Percentiles rank a stretch among this genome's conserved stretches.
Conservation (phyloP, 2,888 invertebrate genomes). For the Druceiella hillmani region DNA sequence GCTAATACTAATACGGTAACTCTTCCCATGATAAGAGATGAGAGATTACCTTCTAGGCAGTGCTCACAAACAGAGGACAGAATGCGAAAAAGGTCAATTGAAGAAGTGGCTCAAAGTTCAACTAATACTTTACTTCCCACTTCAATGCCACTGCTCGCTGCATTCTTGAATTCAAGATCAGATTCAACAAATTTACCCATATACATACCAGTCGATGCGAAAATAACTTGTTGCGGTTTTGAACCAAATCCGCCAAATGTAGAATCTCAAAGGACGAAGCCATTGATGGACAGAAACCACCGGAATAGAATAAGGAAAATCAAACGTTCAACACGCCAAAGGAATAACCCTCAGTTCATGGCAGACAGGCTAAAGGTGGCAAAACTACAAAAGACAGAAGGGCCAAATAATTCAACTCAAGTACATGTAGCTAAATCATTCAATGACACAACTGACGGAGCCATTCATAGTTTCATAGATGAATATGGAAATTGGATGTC, state of each 20-base stretch:
- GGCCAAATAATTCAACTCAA: constrained; percentile 32
- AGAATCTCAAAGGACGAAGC: constrained; percentile 37
- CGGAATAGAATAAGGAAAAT: constrained; percentile 50
- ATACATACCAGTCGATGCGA: constrained; percentile 36
- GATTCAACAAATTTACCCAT: constrained; percentile 46
- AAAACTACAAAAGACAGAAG: constrained; percentile 32
- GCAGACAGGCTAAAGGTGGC: constrained; percentile 34
- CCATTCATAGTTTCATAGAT: constrained; percentile 81
- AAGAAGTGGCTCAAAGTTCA: constrained; percentile 58
- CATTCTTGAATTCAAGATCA: constrained; percentile 56
- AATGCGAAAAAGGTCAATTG: constrained; percentile 49
- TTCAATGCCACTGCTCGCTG: constrained; percentile 57
- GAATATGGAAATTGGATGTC: constrained; percentile 84
- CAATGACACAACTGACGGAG: constrained; percentile 77
- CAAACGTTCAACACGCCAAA: constrained; percentile 51
- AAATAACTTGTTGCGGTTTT: constrained; percentile 27
- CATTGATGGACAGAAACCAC: constrained; percentile 47
- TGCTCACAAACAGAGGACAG: constrained; percentile 44
- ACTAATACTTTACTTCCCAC: constrained; percentile 62
- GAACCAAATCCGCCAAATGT: constrained; percentile 33
- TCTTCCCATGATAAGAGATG: constrained; percentile 42
- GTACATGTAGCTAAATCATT: constrained; percentile 73
- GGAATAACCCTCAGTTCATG: constrained; percentile 35
- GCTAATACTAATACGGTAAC: constrained; percentile 48
- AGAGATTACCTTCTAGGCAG: constrained; percentile 36